A percentile compares a stretch with the other conserved stretches of the same genome.
phyloP scores from a whole-genome alignment of 2,113 vertebrate species.

The Dromiciops gliroides region DNA sequence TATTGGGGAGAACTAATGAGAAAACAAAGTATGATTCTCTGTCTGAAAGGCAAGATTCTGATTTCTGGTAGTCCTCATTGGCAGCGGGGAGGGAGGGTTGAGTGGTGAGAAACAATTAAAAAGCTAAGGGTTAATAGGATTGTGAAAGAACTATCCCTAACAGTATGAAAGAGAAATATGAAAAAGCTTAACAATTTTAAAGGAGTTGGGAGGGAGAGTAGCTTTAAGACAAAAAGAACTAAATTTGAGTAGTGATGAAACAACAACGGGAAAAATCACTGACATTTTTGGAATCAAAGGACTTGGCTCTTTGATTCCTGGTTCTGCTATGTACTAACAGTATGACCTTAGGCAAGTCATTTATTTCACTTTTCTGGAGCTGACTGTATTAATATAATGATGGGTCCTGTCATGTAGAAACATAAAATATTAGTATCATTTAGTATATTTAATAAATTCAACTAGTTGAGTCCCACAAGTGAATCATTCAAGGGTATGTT shows the following conservation, averaged over 20 bases:
- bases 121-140: not conserved
- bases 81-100: not conserved
- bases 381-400: not conserved
- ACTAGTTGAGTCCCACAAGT: not conserved
- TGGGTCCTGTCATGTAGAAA: not conserved
- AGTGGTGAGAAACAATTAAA: not conserved
- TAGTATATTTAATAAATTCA: not conserved
- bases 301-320: not conserved
- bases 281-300: not conserved
- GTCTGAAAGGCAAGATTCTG: not conserved
- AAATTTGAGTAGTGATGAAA: not conserved
- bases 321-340: not conserved
- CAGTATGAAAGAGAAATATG: not conserved
- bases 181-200: not conserved
- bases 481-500: not conserved
- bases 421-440: not conserved
- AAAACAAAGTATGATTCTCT: not conserved
- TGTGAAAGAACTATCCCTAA: not conserved
- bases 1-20: not conserved
- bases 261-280: not conserved
- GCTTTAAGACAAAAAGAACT: not conserved
- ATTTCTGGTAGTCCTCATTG: not conserved
- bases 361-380: not conserved
- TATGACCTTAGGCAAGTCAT: not conserved
- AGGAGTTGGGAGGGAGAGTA: not conserved